A percentile compares a stretch with the other conserved stretches of the same genome.
phyloP scores from a whole-genome alignment of 2,888 invertebrate species.

The Trichopria drosophilae region DNA sequence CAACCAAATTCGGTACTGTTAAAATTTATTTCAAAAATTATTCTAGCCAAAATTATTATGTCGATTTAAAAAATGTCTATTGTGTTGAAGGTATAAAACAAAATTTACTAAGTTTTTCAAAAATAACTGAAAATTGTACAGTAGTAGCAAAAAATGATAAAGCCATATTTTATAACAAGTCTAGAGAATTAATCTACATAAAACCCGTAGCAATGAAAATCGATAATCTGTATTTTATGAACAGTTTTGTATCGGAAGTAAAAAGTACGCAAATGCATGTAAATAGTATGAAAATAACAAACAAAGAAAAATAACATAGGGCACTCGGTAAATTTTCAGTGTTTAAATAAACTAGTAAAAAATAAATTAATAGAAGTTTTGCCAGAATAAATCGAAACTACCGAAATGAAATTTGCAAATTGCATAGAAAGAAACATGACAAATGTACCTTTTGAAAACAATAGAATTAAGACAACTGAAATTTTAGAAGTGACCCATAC shows the following conservation, averaged over 20 bases:
- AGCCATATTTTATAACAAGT: conserved; percentile 30
- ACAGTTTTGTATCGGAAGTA: conserved; percentile 9
- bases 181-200: conserved; percentile 15
- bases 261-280: neutral
- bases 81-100: conserved; percentile 13
- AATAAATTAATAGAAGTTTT: conserved; percentile 22
- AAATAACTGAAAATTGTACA: conserved; percentile 12
- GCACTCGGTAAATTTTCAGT: conserved; percentile 36
- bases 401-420: conserved; percentile 23
- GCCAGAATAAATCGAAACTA: conserved; percentile 16
- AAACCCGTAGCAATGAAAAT: conserved; percentile 21
- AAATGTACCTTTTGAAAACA: no score
- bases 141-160: conserved; percentile 11
- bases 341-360: conserved; percentile 24
- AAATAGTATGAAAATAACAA: conserved; percentile 8
- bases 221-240: conserved; percentile 24
- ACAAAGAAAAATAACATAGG: conserved; percentile 35
- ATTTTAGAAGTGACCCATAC: neutral
- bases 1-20: conserved; percentile 21
- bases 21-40: conserved; percentile 14
- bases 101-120: conserved; percentile 23
- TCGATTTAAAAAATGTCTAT: conserved; percentile 15
- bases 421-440: conserved; percentile 14
- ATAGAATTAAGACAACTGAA: conserved; percentile 9
- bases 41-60: neutral